Base-by-base conservation (phyloP, 2,797 vertebrate species). In the Melanotaenia trifasciata region DNA sequence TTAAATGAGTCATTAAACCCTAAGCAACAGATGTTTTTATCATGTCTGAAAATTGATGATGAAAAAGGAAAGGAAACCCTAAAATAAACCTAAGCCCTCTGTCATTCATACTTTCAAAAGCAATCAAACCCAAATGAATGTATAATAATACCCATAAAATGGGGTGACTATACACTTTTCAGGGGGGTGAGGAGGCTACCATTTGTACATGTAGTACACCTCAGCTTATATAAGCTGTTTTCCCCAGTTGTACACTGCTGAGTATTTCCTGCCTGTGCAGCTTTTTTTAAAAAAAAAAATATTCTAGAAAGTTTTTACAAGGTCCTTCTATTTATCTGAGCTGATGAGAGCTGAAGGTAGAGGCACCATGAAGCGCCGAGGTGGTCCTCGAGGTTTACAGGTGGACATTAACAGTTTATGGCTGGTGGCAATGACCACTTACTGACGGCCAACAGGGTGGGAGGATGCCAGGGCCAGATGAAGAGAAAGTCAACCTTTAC, bases 331-430 rank as follows among this genome's bases (percentile, higher is more conserved):
- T 70, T 53, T 47, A 4, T 64, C n/a, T 24, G 13, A 30, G 35
- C 38, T 58, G 30, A 58, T 18, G 24, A 51, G 43, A 71, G 20
- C 3, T 71, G 60, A 61, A 18, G 45, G 22, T 58, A 33, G 4
- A 51, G 24, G 45, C 30, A 75, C 20, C 33, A 13, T 9, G 53
- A 22, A 70, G 58, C 69, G 56, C 66, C 63, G 61, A 77, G 78
- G 72, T 80, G 82, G 76, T 84, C 80, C 72, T 47, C n/a, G 40
- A 57, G 54, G 76, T 81, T 82, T 80, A 84, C 58, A 80, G 74
- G 70, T 79, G 74, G 65, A 82, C 43, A 68, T 86, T 43, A 68
- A 85, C 54, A 69, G 56, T 79, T 86, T 67, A 87, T 4, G 18
- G 70, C 64, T 65, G 40, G 67, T 75, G 76, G 53, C 74, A 67